Evolutionary conservation across 2,113 vertebrate genomes (phyloP), one percentile per base, ranked within the genome.

Genomic region (Cyphomyrus plagiostoma): DNA sequence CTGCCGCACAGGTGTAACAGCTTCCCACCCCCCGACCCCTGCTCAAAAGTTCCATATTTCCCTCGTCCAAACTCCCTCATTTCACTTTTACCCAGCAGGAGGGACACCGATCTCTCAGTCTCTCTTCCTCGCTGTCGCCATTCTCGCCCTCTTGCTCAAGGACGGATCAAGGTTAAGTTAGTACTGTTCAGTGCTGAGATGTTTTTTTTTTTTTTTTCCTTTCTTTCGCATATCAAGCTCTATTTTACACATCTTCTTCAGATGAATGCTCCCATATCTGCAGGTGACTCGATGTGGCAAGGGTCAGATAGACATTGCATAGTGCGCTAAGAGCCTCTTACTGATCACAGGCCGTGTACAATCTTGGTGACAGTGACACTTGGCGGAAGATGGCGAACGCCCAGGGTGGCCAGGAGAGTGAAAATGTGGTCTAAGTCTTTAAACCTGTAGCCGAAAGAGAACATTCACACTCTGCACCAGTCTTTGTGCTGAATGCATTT

Each of bases 1-100:
- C 93, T 91, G 92, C 90, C 91, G 88, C 92, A 92, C 92, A 92
- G 94, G 92, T 89, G 70, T 91, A 92, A 91, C 89, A 86, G 88
- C 91, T 91, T 26, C 89, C 15, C 45, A 50, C 91, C 50, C 90
- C 91, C 91, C 92, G 91, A 93, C 93, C 93, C 90, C 91, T 89
- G 90, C 90, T 92, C 91, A 91, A 89, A 48, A 21, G 82, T 91
- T 21, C 88, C 30, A 89, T 66, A 66, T 52, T 52, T 84, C 50
- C 58, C 21, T 8, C 17, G 2, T 70, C 30, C 87, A 48, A 30
- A 87, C 84, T n/a, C 4, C 35, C 39, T 30, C 30, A 21, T 39
- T 30, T 11, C 52, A 85, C 89, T 91, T 77, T 87, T 62, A 42
- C 90, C 52, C 95, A 92, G 94, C 91, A 93, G 94, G 94, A 56